These are phyloP conservation scores for Polia nebulosa DNA, from an alignment of 2,888 invertebrate genomes.

Conservation along the genomic window DNA sequence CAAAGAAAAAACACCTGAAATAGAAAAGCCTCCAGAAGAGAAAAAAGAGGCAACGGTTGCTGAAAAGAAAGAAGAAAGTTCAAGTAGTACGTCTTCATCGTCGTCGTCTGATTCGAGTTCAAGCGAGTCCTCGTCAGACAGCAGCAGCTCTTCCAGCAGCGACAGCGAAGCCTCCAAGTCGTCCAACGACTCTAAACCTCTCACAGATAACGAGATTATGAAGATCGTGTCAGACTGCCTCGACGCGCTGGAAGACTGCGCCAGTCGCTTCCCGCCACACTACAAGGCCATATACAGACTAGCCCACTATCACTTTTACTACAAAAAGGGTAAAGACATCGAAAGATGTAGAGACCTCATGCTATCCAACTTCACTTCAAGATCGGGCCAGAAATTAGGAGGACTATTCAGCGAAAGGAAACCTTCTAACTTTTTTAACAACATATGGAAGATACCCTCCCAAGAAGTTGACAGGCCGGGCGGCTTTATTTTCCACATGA, in stretches of 20 bases:
- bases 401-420: constrained; percentile 97
- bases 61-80: constrained; percentile 81
- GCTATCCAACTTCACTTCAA: constrained; percentile 93
- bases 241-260: constrained; percentile 95
- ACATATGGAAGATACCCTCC: constrained; percentile 97
- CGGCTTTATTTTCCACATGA: constrained; percentile 97
- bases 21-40: constrained; percentile 59
- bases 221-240: constrained; percentile 93
- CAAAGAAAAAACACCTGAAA: constrained; percentile 63
- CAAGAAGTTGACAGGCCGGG: constrained; percentile 98
- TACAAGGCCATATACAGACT: constrained; percentile 98
- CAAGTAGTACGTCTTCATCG: constrained; percentile 83
- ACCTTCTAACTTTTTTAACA: constrained; percentile 97
- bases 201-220: constrained; percentile 90
- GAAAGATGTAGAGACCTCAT: constrained; percentile 94
- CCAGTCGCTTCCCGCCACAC: constrained; percentile 96
- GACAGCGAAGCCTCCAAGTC: constrained; percentile 90
- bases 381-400: constrained; percentile 92
- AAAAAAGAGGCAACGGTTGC: constrained; percentile 69
- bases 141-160: constrained; percentile 88
- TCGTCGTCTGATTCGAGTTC: constrained; percentile 91
- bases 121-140: constrained; percentile 89
- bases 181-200: constrained; percentile 78
- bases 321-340: constrained; percentile 93
- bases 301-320: constrained; percentile 95